phyloP scores from a whole-genome alignment of 2,797 vertebrate genomes.

The Myripristis jacobus region DNA sequence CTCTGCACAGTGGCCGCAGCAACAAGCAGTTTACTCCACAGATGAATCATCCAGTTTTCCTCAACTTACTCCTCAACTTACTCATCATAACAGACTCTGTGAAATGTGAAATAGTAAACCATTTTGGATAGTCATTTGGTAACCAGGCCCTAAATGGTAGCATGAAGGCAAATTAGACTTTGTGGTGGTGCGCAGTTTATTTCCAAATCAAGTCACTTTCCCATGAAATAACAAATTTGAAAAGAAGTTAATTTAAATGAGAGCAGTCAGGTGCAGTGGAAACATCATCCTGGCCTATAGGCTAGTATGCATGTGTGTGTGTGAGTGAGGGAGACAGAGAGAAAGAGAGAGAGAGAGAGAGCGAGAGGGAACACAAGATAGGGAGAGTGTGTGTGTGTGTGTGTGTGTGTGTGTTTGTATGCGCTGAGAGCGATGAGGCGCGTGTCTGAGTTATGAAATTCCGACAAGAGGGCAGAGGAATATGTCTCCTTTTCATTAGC shows the following conservation, averaged over 20 bases:
- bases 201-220: slow-evolving; percentile 10
- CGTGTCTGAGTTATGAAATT: slow-evolving; percentile 64
- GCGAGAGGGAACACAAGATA: neutral
- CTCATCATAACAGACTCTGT: neutral
- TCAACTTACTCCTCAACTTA: neutral
- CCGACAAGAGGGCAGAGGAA: slow-evolving; percentile 60
- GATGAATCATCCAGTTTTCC: neutral
- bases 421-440: slow-evolving; percentile 43
- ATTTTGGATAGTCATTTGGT: slow-evolving; percentile 1
- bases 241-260: slow-evolving; percentile 31
- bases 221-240: slow-evolving; percentile 10
- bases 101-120: neutral
- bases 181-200: slow-evolving; percentile 11
- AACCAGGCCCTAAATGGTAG: slow-evolving; percentile 20
- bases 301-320: neutral
- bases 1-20: too few species aligned
- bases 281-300: slow-evolving; percentile 27
- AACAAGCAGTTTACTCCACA: neutral
- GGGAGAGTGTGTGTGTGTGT: neutral
- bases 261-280: slow-evolving; percentile 9
- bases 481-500: slow-evolving; percentile 76
- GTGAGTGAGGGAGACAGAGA: slow-evolving; percentile 3
- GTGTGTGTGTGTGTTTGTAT: slow-evolving; percentile 8
- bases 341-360: neutral
- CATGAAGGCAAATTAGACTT: slow-evolving; percentile 5